Percentiles rank a stretch among this genome's conserved stretches.
These are phyloP conservation scores for Catostomus latipinnis DNA, from an alignment of 2,797 vertebrate species.

Conservation along the genomic window DNA sequence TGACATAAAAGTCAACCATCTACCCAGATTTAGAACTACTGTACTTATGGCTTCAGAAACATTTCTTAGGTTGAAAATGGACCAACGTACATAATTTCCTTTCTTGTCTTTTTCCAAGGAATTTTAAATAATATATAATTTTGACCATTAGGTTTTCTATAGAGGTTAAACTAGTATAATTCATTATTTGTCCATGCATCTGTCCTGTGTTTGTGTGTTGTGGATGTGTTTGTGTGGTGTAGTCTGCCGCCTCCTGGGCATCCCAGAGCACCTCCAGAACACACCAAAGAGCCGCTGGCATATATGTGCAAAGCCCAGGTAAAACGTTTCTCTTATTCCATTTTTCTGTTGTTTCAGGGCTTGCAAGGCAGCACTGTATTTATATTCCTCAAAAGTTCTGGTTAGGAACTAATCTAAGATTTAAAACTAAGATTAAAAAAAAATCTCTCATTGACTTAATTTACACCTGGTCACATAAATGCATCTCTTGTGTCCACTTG, in stretches of 20 bases:
- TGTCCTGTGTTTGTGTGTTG: constrained; percentile 41
- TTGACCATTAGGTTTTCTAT: not conserved
- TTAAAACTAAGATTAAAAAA: too few relatives aligned
- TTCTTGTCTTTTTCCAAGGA: not conserved
- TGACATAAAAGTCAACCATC: too few relatives aligned
- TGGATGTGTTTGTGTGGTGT: constrained; percentile 58
- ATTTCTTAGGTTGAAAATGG: too few relatives aligned
- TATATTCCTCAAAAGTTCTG: too few relatives aligned
- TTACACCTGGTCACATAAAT: too few relatives aligned
- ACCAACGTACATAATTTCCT: too few relatives aligned
- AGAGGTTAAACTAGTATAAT: not conserved
- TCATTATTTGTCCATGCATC: constrained; percentile 37
- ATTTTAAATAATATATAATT: not conserved
- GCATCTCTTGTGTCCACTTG: too few relatives aligned
- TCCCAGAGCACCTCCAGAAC: constrained; percentile 86
- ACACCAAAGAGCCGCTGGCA: constrained; percentile 93
- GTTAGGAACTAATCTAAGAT: too few relatives aligned
- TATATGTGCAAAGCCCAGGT: constrained; percentile 99
- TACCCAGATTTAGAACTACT: too few relatives aligned
- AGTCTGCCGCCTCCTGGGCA: constrained; percentile 86
- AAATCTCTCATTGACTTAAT: too few relatives aligned
- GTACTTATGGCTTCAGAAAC: too few relatives aligned
- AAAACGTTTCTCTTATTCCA: constrained; percentile 54
- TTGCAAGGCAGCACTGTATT: too few relatives aligned
- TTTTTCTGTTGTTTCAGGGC: not conserved